phyloP scores from a whole-genome alignment of 2,888 invertebrate genomes.

The Andrena dorsata region DNA sequence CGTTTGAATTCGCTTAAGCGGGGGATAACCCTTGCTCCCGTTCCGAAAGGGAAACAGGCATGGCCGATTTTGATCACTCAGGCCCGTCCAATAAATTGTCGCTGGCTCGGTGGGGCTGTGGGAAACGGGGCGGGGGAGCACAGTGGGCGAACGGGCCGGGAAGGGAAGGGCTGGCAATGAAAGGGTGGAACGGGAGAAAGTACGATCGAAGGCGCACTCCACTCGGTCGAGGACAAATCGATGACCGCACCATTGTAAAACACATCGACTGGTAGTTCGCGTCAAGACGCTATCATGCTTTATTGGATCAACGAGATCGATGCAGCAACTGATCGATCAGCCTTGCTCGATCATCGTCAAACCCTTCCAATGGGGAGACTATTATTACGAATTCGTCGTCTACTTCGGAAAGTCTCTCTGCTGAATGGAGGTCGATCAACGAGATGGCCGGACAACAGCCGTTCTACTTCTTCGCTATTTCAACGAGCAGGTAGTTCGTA shows the following conservation, averaged over 20 bases:
- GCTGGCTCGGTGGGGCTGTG: neutral
- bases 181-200: constrained; percentile 16
- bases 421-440: neutral
- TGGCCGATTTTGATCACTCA: neutral
- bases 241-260: constrained; percentile 60
- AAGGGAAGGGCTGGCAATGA: constrained; percentile 13
- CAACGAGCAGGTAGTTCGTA: no score
- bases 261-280: constrained; percentile 39
- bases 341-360: neutral
- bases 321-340: constrained; percentile 28
- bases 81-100: constrained; percentile 12
- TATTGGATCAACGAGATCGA: constrained; percentile 65
- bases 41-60: constrained; percentile 7
- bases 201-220: constrained; percentile 27
- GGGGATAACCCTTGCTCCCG: constrained; percentile 1
- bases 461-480: neutral
- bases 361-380: neutral
- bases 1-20: constrained; percentile 5
- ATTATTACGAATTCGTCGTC: constrained; percentile 24
- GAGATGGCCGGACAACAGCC: neutral
- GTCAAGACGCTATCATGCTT: constrained; percentile 48
- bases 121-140: constrained; percentile 17
- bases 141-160: neutral
- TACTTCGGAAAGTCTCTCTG: neutral
- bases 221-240: constrained; percentile 56